These are phyloP conservation scores for Chrosomus eos DNA, from an alignment of 2,797 vertebrate species.

Conservation along the genomic window DNA sequence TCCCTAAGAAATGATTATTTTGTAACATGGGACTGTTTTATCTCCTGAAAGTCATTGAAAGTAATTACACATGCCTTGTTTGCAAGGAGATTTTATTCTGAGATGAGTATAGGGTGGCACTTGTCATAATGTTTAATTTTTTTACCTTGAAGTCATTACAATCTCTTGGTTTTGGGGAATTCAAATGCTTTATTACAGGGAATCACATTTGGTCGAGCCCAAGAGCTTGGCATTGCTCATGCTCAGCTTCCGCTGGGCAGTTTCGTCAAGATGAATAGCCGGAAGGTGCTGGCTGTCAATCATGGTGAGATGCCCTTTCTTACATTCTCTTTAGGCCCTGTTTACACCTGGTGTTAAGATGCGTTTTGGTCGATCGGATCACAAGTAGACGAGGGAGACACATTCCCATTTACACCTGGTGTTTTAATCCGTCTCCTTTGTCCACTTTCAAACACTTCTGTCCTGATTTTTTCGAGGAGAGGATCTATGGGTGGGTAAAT, in stretches of 20 bases:
- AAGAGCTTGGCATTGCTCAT: conserved; percentile 87
- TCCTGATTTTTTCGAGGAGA: too few species aligned
- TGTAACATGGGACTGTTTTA: background rate
- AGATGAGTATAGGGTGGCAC: background rate
- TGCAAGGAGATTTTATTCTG: background rate
- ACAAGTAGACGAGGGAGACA: background rate
- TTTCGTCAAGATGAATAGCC: conserved; percentile 97
- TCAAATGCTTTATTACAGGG: conserved; percentile 73
- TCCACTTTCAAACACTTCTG: background rate
- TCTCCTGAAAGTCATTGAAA: background rate
- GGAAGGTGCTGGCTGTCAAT: conserved; percentile 95
- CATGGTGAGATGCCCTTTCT: conserved; percentile 81
- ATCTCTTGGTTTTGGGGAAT: background rate
- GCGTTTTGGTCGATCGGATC: background rate
- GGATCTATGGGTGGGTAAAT: background rate
- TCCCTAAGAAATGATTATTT: background rate
- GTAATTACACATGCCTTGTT: background rate
- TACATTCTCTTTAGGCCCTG: background rate
- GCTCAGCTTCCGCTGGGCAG: conserved; percentile 92
- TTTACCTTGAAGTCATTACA: background rate
- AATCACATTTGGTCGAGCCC: conserved; percentile 86
- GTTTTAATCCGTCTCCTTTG: background rate
- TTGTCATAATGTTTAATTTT: too few species aligned
- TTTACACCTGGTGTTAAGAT: background rate
- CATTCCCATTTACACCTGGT: background rate